Evolutionary conservation across 2,888 invertebrate genomes (phyloP).

Genomic region (Nephrotoma guestfalica): DNA sequence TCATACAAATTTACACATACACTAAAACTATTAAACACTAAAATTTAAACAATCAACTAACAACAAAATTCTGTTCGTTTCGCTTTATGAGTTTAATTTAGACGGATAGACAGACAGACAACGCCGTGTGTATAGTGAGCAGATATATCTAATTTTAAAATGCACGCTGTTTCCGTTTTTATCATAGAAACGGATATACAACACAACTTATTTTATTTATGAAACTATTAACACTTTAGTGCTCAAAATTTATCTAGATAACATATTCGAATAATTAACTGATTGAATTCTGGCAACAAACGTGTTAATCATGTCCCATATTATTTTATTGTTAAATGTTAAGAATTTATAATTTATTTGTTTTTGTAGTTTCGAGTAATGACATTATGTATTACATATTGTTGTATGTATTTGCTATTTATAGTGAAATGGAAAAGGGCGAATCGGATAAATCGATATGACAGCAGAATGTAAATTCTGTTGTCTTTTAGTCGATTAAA

Average conservation of each 20-base stretch:
- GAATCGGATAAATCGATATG: background rate
- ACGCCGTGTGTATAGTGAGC: background rate
- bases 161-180: background rate
- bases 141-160: background rate
- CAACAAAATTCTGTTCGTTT: background rate
- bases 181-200: background rate
- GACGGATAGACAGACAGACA: background rate
- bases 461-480: background rate
- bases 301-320: background rate
- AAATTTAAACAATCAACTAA: background rate
- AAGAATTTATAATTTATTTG: background rate
- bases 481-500: background rate
- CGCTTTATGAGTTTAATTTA: background rate
- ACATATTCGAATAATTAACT: background rate
- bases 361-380: background rate
- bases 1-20: too few species aligned
- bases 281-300: background rate
- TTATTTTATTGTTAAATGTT: background rate
- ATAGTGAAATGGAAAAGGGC: background rate
- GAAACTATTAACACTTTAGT: background rate
- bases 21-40: background rate
- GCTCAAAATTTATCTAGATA: background rate
- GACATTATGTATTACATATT: background rate
- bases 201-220: background rate
- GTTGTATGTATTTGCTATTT: background rate